Base-by-base conservation (phyloP, 2,113 vertebrate genomes). In the Brachionichthys hirsutus region DNA sequence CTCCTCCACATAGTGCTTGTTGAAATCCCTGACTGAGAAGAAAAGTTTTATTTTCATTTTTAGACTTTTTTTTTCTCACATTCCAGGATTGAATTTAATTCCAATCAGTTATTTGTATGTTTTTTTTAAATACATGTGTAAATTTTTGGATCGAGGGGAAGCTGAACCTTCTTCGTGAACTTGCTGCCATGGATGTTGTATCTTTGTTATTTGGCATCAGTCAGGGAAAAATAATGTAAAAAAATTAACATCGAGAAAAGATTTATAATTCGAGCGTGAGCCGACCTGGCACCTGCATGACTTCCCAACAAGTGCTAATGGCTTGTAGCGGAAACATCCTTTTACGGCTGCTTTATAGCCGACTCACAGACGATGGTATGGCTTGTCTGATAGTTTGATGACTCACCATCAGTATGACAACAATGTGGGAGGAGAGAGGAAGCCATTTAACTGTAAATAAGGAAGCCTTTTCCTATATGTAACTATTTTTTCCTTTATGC, bases 341-440 rank as follows among this genome's bases (percentile, higher is more conserved):
- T 30, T 30, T 30, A 30, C 24, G 8, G 24, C 24, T 30, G 24
- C 24, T 30, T 30, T 30, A 30, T 30, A 30, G 24, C 24, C 8
- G 24, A 3, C 24, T 30, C 24, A 30, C 24, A 30, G 44, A 11
- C 30, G 16, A 51, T 34, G 53, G 10, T 0, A 2, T 44, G 16
- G 56, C 55, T 44, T 7, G 18, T 36, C 52, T 47, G 51, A 54
- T 80, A 58, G 76, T 67, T 55, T 1, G 49, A 50, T 80, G 81
- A 80, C 17, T 83, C 77, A 77, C 65, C 1, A 18, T 22, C 58
- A 74, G 56, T 44, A 12, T 20, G 70, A 65, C 51, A 34, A 41
- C 65, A 43, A 8, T 48, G 72, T 73, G 35, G 68, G 68, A 64
- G 62, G 50, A 63, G 42, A 22, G 72, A 42, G 14, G 43, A 50